Conservation (phyloP, 2,888 invertebrate genomes). For the Julus scandinavius region DNA sequence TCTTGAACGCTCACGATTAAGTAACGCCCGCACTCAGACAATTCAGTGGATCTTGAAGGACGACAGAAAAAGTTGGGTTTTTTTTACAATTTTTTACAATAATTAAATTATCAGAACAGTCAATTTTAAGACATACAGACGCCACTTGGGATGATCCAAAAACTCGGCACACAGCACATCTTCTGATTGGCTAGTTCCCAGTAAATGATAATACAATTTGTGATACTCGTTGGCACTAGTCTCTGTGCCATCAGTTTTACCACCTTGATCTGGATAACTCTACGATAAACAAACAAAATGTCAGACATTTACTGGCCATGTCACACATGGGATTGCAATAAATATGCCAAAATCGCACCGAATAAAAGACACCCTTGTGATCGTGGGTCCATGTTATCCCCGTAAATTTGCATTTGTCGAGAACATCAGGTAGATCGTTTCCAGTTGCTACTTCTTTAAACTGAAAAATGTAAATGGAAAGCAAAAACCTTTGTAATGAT, state of each 20-base stretch:
- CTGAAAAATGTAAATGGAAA: too few species aligned
- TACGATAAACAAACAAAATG: too few species aligned
- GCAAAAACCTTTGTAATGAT: too few species aligned
- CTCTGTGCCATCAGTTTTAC: constrained; percentile 92
- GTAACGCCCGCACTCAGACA: constrained; percentile 92
- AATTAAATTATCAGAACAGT: too few species aligned
- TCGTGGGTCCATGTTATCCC: constrained; percentile 94
- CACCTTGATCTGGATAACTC: constrained; percentile 83
- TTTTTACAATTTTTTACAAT: too few species aligned
- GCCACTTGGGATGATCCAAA: constrained; percentile 87
- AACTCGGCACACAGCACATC: constrained; percentile 91
- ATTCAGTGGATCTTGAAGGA: constrained; percentile 78
- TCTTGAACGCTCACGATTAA: constrained; percentile 83
- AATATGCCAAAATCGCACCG: constrained; percentile 74
- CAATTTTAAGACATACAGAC: constrained; percentile 76
- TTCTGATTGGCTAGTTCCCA: constrained; percentile 85
- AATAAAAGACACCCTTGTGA: constrained; percentile 94
- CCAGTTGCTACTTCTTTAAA: constrained; percentile 69
- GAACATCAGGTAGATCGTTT: constrained; percentile 86
- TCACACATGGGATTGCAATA: too few species aligned
- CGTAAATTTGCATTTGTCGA: constrained; percentile 92
- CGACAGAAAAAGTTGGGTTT: too few species aligned
- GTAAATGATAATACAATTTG: constrained; percentile 90
- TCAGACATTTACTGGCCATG: too few species aligned
- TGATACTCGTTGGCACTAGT: constrained; percentile 88